Evolutionary conservation across 2,888 invertebrate species (phyloP).

Genomic region (Entomobrya proxima): DNA sequence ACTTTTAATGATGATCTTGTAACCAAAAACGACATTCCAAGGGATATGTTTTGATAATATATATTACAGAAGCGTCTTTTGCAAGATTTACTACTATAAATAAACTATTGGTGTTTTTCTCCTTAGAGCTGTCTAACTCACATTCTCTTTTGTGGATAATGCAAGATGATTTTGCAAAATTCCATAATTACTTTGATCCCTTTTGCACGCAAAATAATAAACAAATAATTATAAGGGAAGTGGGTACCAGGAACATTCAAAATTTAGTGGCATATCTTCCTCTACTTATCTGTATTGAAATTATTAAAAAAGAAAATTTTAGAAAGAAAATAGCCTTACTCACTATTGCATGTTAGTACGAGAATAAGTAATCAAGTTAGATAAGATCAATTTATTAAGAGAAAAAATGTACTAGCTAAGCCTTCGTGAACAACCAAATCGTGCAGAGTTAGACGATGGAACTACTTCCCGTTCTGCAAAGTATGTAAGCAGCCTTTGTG

Average conservation of each 20-base stretch:
- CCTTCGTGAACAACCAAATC: slow-evolving; percentile 13
- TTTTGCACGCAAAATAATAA: neutral
- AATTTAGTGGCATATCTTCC: neutral
- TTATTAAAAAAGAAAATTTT: too few species aligned
- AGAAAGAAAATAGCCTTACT: too few species aligned
- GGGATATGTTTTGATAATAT: neutral
- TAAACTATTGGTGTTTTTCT: neutral
- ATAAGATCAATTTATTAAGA: neutral
- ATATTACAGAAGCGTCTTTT: neutral
- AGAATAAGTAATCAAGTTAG: neutral
- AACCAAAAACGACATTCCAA: slow-evolving; percentile 17
- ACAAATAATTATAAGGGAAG: neutral
- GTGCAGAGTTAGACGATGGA: slow-evolving; percentile 41
- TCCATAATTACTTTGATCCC: neutral
- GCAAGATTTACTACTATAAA: neutral
- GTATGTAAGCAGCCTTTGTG: too few species aligned
- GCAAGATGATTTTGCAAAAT: slow-evolving; percentile 40
- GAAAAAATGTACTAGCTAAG: neutral
- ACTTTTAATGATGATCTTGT: neutral
- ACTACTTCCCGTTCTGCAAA: slow-evolving; percentile 20
- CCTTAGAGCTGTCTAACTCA: neutral
- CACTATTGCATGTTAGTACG: neutral
- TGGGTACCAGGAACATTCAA: neutral
- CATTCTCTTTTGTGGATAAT: slow-evolving; percentile 6
- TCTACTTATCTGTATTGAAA: too few species aligned